Base-by-base conservation (phyloP, 92 coral and sea anemone species). In the Siderastrea siderea region DNA sequence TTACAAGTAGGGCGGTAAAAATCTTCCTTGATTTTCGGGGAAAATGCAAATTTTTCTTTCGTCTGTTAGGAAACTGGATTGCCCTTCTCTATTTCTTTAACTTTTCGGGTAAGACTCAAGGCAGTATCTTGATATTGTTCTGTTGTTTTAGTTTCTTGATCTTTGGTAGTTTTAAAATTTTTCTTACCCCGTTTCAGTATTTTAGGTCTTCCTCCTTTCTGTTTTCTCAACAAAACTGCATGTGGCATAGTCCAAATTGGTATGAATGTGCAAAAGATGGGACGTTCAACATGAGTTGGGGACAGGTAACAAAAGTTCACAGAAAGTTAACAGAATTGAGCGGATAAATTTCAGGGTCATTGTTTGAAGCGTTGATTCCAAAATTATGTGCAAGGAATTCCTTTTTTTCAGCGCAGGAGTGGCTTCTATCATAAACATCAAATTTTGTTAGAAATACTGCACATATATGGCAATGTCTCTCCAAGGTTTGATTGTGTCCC, bases 261-360 rank as follows among this genome's bases (percentile, higher is more conserved):
- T 66, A 46, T 66, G 71, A 66, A 66, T 66, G 12, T 66, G 71
- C 71, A 66, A 66, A 66, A 66, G 47, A 66, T 44, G 4, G 71
- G 71, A 3, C 71, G 45, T 26, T 66, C 8, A 3, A 66, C 7
- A 3, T 46, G 71, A 10, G 71, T 38, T 26, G 71, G 71, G 71
- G 47, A 66, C 6, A 66, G 47, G 47, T 66, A 66, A 66, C 71
- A 66, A 7, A 66, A 8, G 71, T 66, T 3, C 0, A 26, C 38
- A 26, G 38, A 26, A 26, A 26, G 38, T 26, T 26, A 26, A 44
- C 45, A 66, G 12, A 38, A 66, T 66, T 26, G 38, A 26, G 38
- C 38, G 38, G 38, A 26, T 26, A 26, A 26, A 26, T 26, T 26
- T 26, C 38, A 26, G 0, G 38, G 38, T 26, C 38, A 26, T 26